Conservation (phyloP, 2,113 vertebrate species). For the Eurystomus gularis region DNA sequence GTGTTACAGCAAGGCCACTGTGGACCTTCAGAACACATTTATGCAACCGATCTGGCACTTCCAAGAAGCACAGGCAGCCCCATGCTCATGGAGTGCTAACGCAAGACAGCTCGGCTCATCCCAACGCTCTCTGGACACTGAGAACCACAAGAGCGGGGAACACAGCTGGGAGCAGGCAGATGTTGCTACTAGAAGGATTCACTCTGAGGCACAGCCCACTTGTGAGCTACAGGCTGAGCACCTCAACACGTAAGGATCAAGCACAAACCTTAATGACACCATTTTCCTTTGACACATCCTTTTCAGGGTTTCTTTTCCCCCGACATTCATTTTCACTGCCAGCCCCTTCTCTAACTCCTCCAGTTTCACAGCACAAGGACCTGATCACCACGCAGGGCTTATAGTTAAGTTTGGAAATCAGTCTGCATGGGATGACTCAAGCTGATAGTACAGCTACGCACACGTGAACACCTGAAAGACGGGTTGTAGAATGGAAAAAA, state of each 20-base stretch:
- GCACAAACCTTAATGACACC: neutral
- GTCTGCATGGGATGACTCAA: neutral
- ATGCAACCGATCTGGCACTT: neutral
- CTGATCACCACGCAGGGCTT: fast-evolving
- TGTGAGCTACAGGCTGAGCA: neutral
- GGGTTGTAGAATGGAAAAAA: neutral
- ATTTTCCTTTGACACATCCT: neutral
- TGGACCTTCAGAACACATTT: neutral
- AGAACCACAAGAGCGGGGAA: neutral
- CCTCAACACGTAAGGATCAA: neutral
- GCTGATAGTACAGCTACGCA: neutral
- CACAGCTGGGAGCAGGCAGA: neutral
- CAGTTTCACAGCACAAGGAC: neutral
- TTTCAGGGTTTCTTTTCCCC: neutral
- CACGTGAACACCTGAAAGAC: neutral
- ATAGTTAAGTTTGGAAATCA: neutral
- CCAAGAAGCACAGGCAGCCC: neutral
- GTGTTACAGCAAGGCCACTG: neutral
- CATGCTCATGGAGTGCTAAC: neutral
- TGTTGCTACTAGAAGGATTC: neutral
- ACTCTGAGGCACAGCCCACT: neutral
- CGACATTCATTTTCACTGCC: neutral
- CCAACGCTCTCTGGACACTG: neutral
- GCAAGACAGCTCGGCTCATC: neutral
- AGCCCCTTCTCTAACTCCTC: neutral